phyloP scores from a whole-genome alignment of 2,797 vertebrate species.

The Poecilia velifera region DNA sequence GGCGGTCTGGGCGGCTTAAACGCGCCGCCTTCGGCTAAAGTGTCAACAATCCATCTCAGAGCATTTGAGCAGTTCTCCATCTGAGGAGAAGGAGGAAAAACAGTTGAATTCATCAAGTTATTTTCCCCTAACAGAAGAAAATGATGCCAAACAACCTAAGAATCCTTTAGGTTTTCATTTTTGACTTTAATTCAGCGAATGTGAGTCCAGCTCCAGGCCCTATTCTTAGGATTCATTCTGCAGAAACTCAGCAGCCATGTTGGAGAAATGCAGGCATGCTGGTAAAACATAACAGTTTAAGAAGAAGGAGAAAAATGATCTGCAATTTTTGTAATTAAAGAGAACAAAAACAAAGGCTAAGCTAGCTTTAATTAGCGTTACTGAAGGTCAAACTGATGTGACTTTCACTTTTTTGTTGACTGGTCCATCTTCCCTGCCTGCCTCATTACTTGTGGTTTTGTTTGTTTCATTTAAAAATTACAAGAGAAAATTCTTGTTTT shows the following conservation, averaged over 20 bases:
- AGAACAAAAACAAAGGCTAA: neutral
- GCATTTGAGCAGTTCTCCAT: slow-evolving; percentile 86
- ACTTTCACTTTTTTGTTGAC: neutral
- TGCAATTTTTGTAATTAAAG: neutral
- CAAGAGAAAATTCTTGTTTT: neutral
- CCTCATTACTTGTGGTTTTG: neutral
- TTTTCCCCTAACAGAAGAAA: no score
- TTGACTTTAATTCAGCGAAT: neutral
- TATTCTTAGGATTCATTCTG: neutral
- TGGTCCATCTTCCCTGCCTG: neutral
- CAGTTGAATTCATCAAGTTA: neutral
- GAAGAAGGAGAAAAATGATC: neutral
- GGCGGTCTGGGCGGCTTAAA: slow-evolving; percentile 75
- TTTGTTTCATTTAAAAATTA: neutral
- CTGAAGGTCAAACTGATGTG: neutral
- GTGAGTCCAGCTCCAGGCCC: neutral
- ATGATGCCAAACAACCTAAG: neutral
- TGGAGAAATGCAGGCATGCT: neutral
- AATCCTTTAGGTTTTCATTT: neutral
- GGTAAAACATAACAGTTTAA: neutral
- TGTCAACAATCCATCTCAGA: slow-evolving; percentile 86
- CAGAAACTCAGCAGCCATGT: neutral
- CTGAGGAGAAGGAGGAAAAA: slow-evolving; percentile 58
- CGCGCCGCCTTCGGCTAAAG: slow-evolving; percentile 79
- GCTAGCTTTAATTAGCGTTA: neutral